Conservation (phyloP, 2,888 invertebrate genomes). For the Caenorhabditis plicata region DNA sequence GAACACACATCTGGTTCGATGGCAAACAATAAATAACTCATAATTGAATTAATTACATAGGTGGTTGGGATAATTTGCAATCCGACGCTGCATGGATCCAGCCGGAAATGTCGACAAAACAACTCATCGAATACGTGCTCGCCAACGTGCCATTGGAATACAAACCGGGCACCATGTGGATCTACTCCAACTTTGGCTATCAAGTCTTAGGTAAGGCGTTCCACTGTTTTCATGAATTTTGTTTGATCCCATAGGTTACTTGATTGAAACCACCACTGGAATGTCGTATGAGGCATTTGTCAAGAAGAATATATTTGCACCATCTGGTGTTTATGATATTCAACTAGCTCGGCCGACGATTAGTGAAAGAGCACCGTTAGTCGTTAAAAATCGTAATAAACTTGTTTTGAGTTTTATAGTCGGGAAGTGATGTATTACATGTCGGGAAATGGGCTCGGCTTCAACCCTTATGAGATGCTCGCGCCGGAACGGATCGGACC, state of each 20-base stretch:
- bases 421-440: constrained; percentile 64
- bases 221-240: background rate
- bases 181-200: constrained; percentile 65
- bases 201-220: constrained; percentile 50
- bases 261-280: constrained; percentile 56
- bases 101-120: constrained; percentile 50
- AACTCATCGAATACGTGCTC: constrained; percentile 48
- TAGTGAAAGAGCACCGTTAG: constrained; percentile 56
- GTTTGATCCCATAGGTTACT: constrained; percentile 36
- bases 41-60: constrained; percentile 20
- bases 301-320: constrained; percentile 59
- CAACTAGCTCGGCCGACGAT: constrained; percentile 60
- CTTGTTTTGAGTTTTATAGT: constrained; percentile 26
- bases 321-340: constrained; percentile 59
- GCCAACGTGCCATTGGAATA: constrained; percentile 50
- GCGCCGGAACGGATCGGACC: constrained; percentile 62
- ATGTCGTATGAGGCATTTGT: constrained; percentile 60
- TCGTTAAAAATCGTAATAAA: constrained; percentile 4
- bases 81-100: constrained; percentile 64
- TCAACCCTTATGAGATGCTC: constrained; percentile 64
- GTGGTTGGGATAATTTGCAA: constrained; percentile 62
- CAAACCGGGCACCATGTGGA: constrained; percentile 57
- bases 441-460: constrained; percentile 59
- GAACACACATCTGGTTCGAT: constrained; percentile 59
- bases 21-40: background rate